These are phyloP conservation scores for Diplodus sargus DNA, from an alignment of 2,797 vertebrate genomes.

Conservation along the genomic window DNA sequence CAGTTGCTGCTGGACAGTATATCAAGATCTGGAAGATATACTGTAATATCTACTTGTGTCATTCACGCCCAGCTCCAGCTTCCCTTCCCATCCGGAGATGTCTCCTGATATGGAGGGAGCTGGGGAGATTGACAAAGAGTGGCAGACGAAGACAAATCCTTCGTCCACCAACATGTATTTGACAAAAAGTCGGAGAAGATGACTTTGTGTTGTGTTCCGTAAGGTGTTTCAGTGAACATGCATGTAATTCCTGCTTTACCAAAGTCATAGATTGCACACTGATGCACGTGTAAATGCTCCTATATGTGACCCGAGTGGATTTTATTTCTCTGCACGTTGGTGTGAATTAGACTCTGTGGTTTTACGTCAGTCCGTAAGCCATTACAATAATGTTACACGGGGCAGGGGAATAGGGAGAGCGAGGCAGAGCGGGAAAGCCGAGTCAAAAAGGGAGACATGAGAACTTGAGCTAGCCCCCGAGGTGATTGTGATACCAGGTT, in stretches of 20 bases:
- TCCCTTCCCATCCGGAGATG: no score
- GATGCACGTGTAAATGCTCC: conserved; percentile 3
- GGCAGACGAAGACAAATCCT: conserved; percentile 4
- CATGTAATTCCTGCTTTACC: background rate
- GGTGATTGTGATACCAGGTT: conserved; percentile 33
- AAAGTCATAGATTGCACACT: conserved; percentile 12
- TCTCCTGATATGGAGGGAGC: background rate
- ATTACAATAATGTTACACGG: conserved; percentile 13
- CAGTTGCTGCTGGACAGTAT: background rate
- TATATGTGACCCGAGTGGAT: background rate
- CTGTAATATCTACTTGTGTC: background rate
- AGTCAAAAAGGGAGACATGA: conserved; percentile 20
- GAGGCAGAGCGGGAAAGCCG: background rate
- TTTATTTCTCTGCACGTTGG: conserved; percentile 23
- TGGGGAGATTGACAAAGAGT: background rate
- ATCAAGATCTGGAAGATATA: background rate
- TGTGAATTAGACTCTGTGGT: conserved; percentile 9
- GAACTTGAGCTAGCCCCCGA: conserved; percentile 9
- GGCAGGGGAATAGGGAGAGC: conserved; percentile 4
- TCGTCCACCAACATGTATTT: background rate
- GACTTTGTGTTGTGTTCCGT: background rate
- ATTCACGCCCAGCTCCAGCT: background rate
- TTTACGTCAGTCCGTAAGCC: conserved; percentile 8
- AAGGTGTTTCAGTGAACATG: conserved; percentile 6
- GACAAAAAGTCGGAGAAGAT: background rate